Base-by-base conservation (phyloP, 1,140 invertebrate genomes). In the Neuroterus valhalla region DNA sequence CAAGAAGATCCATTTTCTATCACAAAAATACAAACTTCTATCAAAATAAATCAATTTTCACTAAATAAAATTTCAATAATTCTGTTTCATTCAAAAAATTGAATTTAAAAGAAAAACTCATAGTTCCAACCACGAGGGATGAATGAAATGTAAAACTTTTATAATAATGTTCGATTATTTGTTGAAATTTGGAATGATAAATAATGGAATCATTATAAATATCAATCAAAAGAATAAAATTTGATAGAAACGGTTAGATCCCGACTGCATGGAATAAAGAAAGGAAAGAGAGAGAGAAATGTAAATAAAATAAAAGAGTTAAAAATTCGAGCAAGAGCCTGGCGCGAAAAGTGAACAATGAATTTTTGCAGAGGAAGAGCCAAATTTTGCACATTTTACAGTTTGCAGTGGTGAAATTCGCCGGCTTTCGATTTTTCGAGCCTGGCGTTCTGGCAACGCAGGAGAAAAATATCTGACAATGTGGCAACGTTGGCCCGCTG, bases 391-490 rank as follows among this genome's bases (percentile, higher is more conserved):
- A 5, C 6, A 1, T 38, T 38, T 38, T 38, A 6, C 31, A 38
- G 31, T 38, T n/a, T n/a, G n/a, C 46, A 15, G n/a, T 50, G 15
- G n/a, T 50, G 46, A 50, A 50, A 17, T 50, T 50, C 19, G 12
- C 1, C 12, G 12, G 50, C 17, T 52, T 52, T 52, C 11, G 50
- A 52, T 52, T 52, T 52, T 52, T 23, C 19, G 21, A 52, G 50
- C 23, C 8, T 52, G 50, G 50, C 50, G 23, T 23, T 52, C 8
- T 52, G 50, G 50, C 50, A 52, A 52, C 50, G 50, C 23, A 26
- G 50, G 50, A 26, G 12, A 52, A 11, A 50, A 52, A 52, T 52
- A 52, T 52, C 50, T 52, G 50, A 19, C 50, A 52, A 52, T 19
- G 50, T 52, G 50, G 50, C 50, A 52, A 52, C 50, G 50, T 52